Evolutionary conservation across 2,113 vertebrate species (phyloP).

Genomic region (Cettia cetti): DNA sequence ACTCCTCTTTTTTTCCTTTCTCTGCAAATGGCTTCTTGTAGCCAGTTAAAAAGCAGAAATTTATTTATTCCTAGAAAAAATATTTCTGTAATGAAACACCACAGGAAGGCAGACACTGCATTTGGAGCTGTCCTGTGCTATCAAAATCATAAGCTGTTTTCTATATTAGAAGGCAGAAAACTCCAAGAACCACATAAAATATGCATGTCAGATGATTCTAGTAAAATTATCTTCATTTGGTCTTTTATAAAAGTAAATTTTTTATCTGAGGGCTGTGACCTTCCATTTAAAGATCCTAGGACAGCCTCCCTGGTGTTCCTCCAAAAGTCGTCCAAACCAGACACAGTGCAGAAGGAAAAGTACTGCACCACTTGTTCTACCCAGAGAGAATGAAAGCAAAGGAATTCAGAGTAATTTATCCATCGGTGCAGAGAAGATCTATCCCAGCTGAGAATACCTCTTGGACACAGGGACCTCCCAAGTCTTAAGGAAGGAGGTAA

Average conservation of each 20-base stretch:
- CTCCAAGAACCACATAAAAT: neutral
- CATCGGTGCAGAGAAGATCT: neutral
- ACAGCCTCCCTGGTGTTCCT: neutral
- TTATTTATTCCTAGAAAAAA: neutral
- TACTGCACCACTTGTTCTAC: neutral
- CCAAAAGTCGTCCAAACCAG: neutral
- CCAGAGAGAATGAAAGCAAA: neutral
- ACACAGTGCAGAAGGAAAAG: neutral
- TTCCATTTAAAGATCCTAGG: neutral
- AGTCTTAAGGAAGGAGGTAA: neutral
- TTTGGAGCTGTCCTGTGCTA: neutral
- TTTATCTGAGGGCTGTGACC: neutral
- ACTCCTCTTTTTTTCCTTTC: neutral
- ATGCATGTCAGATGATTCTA: neutral
- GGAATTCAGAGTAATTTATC: neutral
- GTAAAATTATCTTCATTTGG: neutral
- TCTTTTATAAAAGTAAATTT: neutral
- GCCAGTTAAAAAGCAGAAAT: neutral
- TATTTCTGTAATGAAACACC: neutral
- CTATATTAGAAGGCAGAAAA: neutral
- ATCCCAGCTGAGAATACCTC: neutral
- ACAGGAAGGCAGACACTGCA: neutral
- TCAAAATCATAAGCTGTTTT: neutral
- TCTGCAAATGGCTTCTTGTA: neutral
- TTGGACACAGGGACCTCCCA: fast-evolving